Conservation (phyloP, 2,797 vertebrate species). For the Uromys caudimaculatus region DNA sequence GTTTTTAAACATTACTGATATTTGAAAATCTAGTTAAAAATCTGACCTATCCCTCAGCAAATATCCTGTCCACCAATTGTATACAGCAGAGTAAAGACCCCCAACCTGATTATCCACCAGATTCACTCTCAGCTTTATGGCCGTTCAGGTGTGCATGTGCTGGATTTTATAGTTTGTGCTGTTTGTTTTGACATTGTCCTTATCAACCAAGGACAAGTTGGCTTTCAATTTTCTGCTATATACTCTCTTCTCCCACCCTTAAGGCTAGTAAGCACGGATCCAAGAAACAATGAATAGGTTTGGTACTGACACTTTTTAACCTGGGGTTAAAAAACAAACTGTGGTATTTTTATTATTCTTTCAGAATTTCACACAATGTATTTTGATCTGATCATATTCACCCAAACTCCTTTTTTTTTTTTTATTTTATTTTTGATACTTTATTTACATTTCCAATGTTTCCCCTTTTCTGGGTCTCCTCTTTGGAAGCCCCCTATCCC, state of each 20-base stretch:
- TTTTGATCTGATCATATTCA: neutral
- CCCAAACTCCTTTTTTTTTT: neutral
- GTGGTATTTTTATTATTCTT: neutral
- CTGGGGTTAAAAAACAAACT: neutral
- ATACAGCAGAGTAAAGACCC: neutral
- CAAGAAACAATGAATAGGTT: slow-evolving; percentile 21
- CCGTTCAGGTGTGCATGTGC: neutral
- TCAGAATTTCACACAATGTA: neutral
- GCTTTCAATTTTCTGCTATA: slow-evolving; percentile 45
- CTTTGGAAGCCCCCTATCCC: too few relatives aligned
- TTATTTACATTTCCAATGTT: too few relatives aligned
- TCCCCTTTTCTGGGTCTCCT: too few relatives aligned
- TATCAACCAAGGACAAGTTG: slow-evolving; percentile 1
- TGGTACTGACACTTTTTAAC: neutral
- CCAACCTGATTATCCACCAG: neutral
- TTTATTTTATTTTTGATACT: too few relatives aligned
- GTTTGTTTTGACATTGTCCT: slow-evolving; percentile 39
- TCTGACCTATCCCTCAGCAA: slow-evolving; percentile 1
- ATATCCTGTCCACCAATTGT: neutral
- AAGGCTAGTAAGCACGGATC: neutral
- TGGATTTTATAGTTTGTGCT: slow-evolving; percentile 13
- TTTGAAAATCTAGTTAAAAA: slow-evolving; percentile 27
- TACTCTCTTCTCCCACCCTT: neutral
- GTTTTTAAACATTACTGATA: neutral
- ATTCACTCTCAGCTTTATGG: neutral